Base-by-base conservation (phyloP, 2,113 vertebrate genomes). In the Melanerpes aurifrons region DNA sequence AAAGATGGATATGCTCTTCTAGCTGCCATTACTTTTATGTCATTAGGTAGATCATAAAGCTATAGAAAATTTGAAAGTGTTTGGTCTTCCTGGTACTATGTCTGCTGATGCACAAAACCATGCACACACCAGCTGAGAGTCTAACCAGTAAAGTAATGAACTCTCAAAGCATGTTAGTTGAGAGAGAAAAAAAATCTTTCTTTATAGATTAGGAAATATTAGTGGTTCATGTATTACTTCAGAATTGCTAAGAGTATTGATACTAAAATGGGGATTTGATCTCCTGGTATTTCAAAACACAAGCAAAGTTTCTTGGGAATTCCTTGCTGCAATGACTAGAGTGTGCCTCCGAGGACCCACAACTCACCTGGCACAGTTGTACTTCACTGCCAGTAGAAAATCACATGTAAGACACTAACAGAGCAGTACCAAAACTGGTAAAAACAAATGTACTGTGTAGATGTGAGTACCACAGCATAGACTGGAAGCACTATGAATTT, bases 381-480 rank as follows among this genome's bases (percentile, higher is more conserved):
- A 47, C 43, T 67, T 53, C 32, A 14, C 17, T 21, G 32, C 40
- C 9, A 22, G 18, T 58, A 79, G 62, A 79, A 85, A 66, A 28
- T 31, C 22, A 19, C 17, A n/a, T n/a, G 5, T 10, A 53, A 72
- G n/a, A 19, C 26, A 14, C n/a, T 61, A 45, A 53, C 5, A 71
- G 62, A 82, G 24, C 1, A 2, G 26, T 57, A 67, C 8, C 0
- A 0, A 63, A 61, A 66, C 0, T 0, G 1, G 18, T 61, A 29
- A 64, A 64, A 87, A 9, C 25, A 48, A 32, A n/a, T 10, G 10
- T 53, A 29, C 16, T 4, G 1, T 67, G 40, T 47, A 63, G 67
- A 47, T 26, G 29, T 0, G 0, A 82, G 70, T 64, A 57, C 10
- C 53, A 43, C 35, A 64, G 8, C 31, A 21, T 40, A 29, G 77